A percentile compares a stretch with the other conserved stretches of the same genome.
phyloP scores from a whole-genome alignment of 1,140 invertebrate species.

The Cotesia glomerata region DNA sequence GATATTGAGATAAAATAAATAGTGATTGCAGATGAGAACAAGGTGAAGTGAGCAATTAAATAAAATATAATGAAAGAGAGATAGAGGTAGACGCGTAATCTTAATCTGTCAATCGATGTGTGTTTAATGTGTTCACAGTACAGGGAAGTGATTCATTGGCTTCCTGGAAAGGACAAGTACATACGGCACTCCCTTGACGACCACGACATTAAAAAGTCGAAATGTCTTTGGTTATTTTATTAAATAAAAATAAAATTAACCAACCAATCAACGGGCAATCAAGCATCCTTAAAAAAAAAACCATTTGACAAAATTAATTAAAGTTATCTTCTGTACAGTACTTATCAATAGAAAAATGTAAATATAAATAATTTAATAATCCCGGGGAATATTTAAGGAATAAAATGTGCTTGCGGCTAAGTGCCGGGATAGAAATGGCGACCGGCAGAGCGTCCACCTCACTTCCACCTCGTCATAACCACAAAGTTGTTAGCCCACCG shows the following conservation, averaged over 20 bases:
- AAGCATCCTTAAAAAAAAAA: not conserved
- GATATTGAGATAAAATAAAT: not conserved
- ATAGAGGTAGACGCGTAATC: conserved; percentile 18
- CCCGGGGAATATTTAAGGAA: not conserved
- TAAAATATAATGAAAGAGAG: conserved; percentile 7
- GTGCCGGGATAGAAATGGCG: conserved; percentile 57
- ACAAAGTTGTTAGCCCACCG: conserved; percentile 37
- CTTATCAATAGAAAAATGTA: not conserved
- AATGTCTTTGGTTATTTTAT: not conserved
- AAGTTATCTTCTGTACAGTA: not conserved
- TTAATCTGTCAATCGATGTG: conserved; percentile 27
- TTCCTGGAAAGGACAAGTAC: conserved; percentile 38
- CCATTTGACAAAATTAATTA: not conserved
- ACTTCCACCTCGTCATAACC: conserved; percentile 43
- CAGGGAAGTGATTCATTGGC: conserved; percentile 42
- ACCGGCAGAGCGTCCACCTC: conserved; percentile 52
- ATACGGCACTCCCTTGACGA: conserved; percentile 28
- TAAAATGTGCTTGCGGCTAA: conserved; percentile 20
- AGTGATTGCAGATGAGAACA: not conserved
- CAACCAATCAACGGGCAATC: no score
- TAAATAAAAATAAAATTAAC: no score
- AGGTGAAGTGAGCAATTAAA: not conserved
- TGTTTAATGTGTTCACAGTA: not conserved
- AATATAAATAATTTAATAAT: not conserved
- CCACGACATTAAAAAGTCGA: not conserved